Evolutionary conservation across 2,888 invertebrate species (phyloP).

Genomic region (Limnephilus lunatus): DNA sequence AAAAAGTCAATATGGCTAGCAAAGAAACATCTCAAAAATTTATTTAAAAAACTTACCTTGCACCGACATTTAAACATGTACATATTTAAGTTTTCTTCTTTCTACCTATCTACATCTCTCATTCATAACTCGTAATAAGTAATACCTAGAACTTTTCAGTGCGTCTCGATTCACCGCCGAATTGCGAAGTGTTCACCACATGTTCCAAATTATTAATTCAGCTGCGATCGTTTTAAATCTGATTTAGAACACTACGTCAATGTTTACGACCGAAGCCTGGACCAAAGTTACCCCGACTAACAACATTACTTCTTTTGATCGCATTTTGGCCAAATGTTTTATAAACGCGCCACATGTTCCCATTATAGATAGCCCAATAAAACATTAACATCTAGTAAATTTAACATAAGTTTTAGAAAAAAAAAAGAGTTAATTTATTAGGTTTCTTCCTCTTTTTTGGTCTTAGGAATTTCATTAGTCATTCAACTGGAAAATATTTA

Average conservation of each 20-base stretch:
- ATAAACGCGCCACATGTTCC: neutral
- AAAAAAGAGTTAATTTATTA: neutral
- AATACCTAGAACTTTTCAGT: neutral
- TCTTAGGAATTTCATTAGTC: neutral
- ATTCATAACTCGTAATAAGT: too few species aligned
- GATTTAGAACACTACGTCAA: slow-evolving; percentile 6
- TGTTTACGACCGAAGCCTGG: neutral
- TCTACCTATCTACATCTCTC: too few species aligned
- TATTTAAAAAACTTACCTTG: too few species aligned
- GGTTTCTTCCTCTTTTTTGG: neutral
- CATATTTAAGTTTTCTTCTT: too few species aligned
- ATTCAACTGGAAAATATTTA: neutral
- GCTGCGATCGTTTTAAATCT: neutral
- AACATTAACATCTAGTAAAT: neutral
- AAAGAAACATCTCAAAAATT: too few species aligned
- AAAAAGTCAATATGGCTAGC: too few species aligned
- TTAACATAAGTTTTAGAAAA: neutral
- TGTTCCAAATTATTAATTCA: neutral
- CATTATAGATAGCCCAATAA: neutral
- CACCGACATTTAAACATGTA: too few species aligned
- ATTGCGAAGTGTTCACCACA: neutral
- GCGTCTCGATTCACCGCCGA: neutral
- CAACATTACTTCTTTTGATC: neutral
- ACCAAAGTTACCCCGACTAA: neutral
- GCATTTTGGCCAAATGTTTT: neutral